Percentiles rank a stretch among this genome's conserved stretches.
Conservation (phyloP, 2,113 vertebrate species). For the Lutjanus erythropterus region DNA sequence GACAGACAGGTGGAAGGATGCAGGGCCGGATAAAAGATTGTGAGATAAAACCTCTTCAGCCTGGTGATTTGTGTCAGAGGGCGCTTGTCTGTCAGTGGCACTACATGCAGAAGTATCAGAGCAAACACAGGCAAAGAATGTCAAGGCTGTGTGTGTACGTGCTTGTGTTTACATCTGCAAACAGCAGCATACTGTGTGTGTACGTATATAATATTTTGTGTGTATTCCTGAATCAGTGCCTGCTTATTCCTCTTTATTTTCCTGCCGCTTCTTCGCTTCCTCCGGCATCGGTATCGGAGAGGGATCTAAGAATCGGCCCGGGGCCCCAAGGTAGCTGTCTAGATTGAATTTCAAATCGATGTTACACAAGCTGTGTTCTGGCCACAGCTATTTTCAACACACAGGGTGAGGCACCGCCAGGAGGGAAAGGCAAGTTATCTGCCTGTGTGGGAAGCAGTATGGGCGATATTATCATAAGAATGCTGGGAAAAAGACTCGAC, state of each 20-base stretch:
- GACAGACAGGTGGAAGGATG: conserved; percentile 59
- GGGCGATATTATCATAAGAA: conserved; percentile 60
- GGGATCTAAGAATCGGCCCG: conserved; percentile 51
- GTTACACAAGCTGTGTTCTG: conserved; percentile 75
- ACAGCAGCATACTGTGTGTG: conserved; percentile 23
- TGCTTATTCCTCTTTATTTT: conserved; percentile 30
- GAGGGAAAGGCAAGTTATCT: conserved; percentile 65
- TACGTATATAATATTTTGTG: conserved; percentile 11
- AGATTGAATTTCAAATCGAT: conserved; percentile 80
- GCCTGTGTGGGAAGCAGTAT: conserved; percentile 70
- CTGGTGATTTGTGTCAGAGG: conserved; percentile 59
- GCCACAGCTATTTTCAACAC: conserved; percentile 70
- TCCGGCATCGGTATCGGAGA: conserved; percentile 34
- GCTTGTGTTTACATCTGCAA: conserved; percentile 32
- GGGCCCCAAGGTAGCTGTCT: conserved; percentile 59
- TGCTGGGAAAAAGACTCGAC: conserved; percentile 28
- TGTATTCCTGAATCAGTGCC: conserved; percentile 16
- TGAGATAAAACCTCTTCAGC: conserved; percentile 61
- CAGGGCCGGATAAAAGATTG: conserved; percentile 40
- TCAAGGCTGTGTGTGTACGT: background rate
- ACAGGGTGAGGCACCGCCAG: conserved; percentile 56
- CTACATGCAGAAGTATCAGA: conserved; percentile 18
- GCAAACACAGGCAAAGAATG: conserved; percentile 1
- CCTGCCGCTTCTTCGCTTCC: background rate
- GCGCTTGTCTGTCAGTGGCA: conserved; percentile 41